Base-by-base conservation (phyloP, 2,888 invertebrate genomes). In the Priocnemis perturbator region DNA sequence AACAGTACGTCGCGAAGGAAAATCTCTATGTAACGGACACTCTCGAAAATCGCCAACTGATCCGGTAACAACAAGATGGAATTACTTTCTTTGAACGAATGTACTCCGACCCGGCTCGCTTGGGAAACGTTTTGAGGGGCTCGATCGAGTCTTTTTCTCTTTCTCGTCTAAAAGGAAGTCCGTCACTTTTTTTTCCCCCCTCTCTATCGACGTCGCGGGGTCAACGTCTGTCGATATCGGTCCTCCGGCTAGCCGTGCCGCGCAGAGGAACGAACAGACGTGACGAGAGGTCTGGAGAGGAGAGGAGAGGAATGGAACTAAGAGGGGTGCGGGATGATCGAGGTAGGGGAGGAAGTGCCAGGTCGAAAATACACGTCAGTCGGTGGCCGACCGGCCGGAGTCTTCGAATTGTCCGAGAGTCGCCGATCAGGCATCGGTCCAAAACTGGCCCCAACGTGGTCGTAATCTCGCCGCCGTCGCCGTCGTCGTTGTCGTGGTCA, bases 331-430 rank as follows among this genome's bases (percentile, higher is more conserved):
- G 37, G 37, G 37, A 37, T 37, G 37, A 37, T 37, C 11, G 37
- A 37, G 37, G 37, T 37, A 37, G 57, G 65, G 69, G 52, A 15
- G 48, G 55, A 68, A 78, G 77, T 83, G 83, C 83, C 83, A 83
- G 82, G 81, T 87, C 86, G 79, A 85, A 87, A 87, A 87, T 87
- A 87, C 80, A 84, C 82, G 81, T 77, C 78, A 73, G 71, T 79
- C 77, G 74, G 70, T 71, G 74, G 73, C 72, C 65, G 73, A 58
- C 60, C 70, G 73, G 71, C 64, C 81, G 78, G 81, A 87, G 85
- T 88, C 85, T 88, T 87, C 74, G 80, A 84, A 88, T 88, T 84
- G 85, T 81, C 85, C 81, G 83, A 86, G 86, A 86, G 87, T 86
- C 86, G 83, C 81, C 83, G 81, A 81, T 83, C 83, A 85, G 88